phyloP scores from a whole-genome alignment of 2,888 invertebrate species.

The Nasonovia ribisnigri region DNA sequence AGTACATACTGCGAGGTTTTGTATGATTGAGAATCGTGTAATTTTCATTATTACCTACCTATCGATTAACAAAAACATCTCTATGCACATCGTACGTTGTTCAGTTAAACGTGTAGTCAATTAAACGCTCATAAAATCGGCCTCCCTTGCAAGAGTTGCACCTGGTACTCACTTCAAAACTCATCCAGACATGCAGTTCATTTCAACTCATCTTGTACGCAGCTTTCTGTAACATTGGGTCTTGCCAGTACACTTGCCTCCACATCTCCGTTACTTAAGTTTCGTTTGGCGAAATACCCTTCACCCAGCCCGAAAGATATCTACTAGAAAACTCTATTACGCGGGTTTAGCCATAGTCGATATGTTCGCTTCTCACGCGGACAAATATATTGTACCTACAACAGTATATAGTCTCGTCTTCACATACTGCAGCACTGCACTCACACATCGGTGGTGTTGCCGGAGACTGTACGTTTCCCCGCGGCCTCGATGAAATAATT shows the following conservation, averaged over 20 bases:
- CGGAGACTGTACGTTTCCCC: background rate
- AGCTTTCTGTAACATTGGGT: background rate
- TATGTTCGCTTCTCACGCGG: background rate
- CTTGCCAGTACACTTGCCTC: background rate
- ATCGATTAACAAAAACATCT: background rate
- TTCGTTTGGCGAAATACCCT: background rate
- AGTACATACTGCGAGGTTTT: background rate
- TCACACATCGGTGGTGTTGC: background rate
- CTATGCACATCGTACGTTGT: no score
- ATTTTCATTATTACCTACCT: background rate
- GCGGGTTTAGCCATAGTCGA: background rate
- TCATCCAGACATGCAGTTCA: background rate
- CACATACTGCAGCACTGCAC: background rate
- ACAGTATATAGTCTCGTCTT: background rate
- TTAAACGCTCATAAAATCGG: background rate
- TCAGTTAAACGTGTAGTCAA: no score
- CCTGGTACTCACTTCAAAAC: background rate
- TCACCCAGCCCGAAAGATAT: background rate
- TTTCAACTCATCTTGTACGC: background rate
- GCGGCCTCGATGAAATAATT: background rate
- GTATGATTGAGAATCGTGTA: background rate
- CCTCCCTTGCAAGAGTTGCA: background rate
- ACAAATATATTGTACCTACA: background rate
- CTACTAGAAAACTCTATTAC: background rate
- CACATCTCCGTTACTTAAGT: background rate